phyloP scores from a whole-genome alignment of 2,797 vertebrate species.

The Cygnus olor region DNA sequence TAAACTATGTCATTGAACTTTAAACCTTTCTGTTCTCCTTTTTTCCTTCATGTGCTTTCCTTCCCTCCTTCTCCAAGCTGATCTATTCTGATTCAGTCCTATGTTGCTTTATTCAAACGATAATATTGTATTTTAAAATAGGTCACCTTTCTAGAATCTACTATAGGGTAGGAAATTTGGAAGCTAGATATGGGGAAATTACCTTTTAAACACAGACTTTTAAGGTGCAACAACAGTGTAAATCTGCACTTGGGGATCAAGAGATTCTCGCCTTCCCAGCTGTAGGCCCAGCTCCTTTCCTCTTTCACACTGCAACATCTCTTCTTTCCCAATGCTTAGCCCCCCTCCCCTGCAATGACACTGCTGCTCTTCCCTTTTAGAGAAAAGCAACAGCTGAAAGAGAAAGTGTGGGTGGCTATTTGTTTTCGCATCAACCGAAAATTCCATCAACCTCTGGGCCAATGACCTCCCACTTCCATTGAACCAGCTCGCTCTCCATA shows the following conservation, averaged over 20 bases:
- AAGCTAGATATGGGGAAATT: neutral
- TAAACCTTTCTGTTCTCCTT: neutral
- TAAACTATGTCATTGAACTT: neutral
- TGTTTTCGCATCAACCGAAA: neutral
- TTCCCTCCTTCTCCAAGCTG: neutral
- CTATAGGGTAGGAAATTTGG: neutral
- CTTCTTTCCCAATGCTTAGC: neutral
- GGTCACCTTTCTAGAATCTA: neutral
- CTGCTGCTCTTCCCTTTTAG: neutral
- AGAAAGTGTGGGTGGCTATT: neutral
- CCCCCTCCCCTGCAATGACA: neutral
- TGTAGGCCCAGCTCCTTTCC: neutral
- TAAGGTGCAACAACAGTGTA: neutral
- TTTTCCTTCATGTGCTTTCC: neutral
- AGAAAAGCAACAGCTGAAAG: neutral
- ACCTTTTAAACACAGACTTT: neutral
- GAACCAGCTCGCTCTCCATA: neutral
- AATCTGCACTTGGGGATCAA: neutral
- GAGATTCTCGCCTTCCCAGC: neutral
- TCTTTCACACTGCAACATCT: neutral
- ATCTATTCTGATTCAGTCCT: neutral
- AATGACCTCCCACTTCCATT: rapidly evolving
- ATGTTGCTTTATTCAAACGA: neutral
- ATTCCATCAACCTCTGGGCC: neutral
- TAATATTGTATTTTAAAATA: neutral